Base-by-base conservation (phyloP, 2,113 vertebrate species). In the Gambusia holbrooki region DNA sequence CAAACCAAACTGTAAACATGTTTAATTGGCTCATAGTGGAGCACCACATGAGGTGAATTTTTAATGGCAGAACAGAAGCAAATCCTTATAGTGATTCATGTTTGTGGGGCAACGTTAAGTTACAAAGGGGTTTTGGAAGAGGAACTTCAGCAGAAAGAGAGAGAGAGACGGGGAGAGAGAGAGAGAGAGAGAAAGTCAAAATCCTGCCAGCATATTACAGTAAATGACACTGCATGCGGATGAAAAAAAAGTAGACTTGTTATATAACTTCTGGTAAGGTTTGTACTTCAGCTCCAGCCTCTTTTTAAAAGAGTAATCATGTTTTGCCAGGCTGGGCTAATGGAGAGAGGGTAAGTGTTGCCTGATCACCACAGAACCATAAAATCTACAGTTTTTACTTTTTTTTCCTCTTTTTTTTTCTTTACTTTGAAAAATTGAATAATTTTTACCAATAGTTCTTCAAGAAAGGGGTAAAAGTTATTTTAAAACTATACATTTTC, bases 241-340 rank as follows among this genome's bases (percentile, higher is more conserved):
- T 86, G 22, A 54, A 84, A 86, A 87, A 91, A 88, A 82, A 63
- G 73, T 84, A 90, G 91, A 87, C 85, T 54, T 74, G 90, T 92
- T 92, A 80, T 71, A 88, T 91, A 93, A 93, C 89, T 92, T 93
- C 90, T 91, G 91, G 89, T 90, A 89, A 89, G 73, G 42, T 84
- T 89, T 63, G 71, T 69, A 33, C 72, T 87, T 80, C 33, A 78
- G 81, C 82, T 83, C 75, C 82, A 77, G 77, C 66, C 80, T 84
- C 62, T 45, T 87, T 40, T 84, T 64, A 68, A 40, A 76, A 69
- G 76, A 30, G 69, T 78, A 84, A 87, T 83, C 80, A 69, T 87
- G 87, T 87, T 87, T 78, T 85, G 68, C 76, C 80, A 73, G 68
- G 76, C 69, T 73, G 81, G 32, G 67, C 35, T 66, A 74, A 77